Evolutionary conservation across 2,888 invertebrate species (phyloP).

Genomic region (Drosophila rubida): DNA sequence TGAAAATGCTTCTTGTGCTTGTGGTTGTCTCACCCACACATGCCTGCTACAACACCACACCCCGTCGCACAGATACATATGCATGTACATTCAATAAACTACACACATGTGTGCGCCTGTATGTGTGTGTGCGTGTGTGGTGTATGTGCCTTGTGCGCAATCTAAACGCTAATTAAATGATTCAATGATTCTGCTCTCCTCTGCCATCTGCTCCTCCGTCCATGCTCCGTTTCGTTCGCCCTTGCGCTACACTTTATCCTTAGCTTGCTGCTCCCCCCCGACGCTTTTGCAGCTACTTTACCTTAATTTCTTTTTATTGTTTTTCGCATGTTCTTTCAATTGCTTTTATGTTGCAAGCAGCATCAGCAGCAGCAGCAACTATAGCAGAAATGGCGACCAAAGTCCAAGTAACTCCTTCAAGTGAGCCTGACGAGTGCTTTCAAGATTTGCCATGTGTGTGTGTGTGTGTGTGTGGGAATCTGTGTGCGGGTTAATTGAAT

Average conservation of each 20-base stretch:
- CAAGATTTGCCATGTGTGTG: conserved; percentile 12
- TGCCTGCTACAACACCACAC: conserved; percentile 12
- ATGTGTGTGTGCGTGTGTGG: conserved; percentile 31
- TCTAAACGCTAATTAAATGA: conserved; percentile 85
- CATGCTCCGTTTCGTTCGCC: conserved; percentile 6
- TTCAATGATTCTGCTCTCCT: conserved; percentile 80
- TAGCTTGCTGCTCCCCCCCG: conserved; percentile 13
- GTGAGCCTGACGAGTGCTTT: conserved; percentile 35
- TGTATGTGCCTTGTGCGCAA: conserved; percentile 60
- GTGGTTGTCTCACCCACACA: conserved; percentile 45
- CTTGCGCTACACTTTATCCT: conserved; percentile 13
- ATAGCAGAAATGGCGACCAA: conserved; percentile 49
- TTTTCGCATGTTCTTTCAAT: conserved; percentile 79
- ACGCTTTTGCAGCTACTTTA: conserved; percentile 62
- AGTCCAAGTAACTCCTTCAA: conserved; percentile 66
- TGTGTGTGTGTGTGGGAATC: conserved; percentile 28
- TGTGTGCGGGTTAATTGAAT: conserved; percentile 73
- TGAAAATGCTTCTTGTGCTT: conserved; percentile 76
- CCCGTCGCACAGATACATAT: conserved; percentile 10
- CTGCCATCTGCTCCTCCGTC: background rate
- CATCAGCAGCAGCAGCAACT: conserved; percentile 36
- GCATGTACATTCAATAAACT: conserved; percentile 58
- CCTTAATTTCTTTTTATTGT: conserved; percentile 82
- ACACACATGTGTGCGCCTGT: conserved; percentile 35
- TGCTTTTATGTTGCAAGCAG: conserved; percentile 72